phyloP scores from a whole-genome alignment of 2,888 invertebrate species.

The Achlya flavicornis region DNA sequence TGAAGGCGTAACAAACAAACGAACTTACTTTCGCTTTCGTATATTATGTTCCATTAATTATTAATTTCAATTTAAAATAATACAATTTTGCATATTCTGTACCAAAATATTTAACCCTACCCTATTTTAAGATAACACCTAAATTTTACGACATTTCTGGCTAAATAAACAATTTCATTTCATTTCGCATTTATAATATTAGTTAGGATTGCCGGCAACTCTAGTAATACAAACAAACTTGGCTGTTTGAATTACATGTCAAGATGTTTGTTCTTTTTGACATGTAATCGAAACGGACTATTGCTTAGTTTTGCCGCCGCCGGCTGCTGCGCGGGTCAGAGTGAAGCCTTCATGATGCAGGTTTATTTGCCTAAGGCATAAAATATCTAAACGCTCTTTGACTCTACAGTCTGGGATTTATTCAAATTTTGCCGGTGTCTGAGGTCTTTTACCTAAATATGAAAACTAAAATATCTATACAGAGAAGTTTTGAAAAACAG shows the following conservation, averaged over 20 bases:
- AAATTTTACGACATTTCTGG: too few species aligned
- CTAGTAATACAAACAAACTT: not conserved
- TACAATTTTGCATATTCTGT: too few species aligned
- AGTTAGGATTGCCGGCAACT: not conserved
- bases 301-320: not conserved
- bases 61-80: too few species aligned
- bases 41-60: too few species aligned
- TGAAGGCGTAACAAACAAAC: too few species aligned
- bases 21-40: too few species aligned
- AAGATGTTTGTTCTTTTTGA: not conserved
- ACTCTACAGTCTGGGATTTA: constrained; percentile 14
- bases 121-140: too few species aligned
- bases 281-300: not conserved
- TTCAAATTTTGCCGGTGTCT: constrained; percentile 31
- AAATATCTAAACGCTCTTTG: constrained; percentile 21
- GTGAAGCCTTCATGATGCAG: constrained; percentile 19
- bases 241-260: too few species aligned
- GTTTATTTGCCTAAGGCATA: constrained; percentile 28
- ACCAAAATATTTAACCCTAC: too few species aligned
- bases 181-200: too few species aligned
- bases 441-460: constrained; percentile 21
- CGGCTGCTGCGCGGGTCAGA: not conserved
- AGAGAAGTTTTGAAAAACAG: too few species aligned
- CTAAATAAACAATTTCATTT: too few species aligned
- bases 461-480: not conserved